phyloP scores from a whole-genome alignment of 2,888 invertebrate genomes.

The Pristionchus maxplancki region DNA sequence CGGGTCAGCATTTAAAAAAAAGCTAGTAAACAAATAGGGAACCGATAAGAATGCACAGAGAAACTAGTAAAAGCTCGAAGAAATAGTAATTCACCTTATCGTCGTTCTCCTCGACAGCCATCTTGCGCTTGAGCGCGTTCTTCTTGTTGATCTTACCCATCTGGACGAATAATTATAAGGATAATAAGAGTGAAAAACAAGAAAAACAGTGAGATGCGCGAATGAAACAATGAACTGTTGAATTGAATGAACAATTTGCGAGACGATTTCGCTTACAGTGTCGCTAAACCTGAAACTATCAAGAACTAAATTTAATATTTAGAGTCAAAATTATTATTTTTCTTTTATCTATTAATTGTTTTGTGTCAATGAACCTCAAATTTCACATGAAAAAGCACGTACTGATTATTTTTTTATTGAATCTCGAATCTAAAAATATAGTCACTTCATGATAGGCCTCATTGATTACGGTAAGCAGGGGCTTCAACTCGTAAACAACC shows the following conservation, averaged over 20 bases:
- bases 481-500: constrained; percentile 28
- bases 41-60: too few species aligned
- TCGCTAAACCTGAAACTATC: not conserved
- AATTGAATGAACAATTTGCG: not conserved
- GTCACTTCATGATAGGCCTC: not conserved
- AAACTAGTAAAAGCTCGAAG: not conserved
- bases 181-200: too few species aligned
- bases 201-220: too few species aligned
- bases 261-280: not conserved
- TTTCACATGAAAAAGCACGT: too few species aligned
- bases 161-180: not conserved
- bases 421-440: not conserved
- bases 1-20: too few species aligned
- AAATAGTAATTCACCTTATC: not conserved
- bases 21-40: too few species aligned
- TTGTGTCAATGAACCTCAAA: too few species aligned
- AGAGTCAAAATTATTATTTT: too few species aligned
- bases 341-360: too few species aligned
- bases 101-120: constrained; percentile 15
- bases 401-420: not conserved
- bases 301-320: not conserved
- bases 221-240: not conserved
- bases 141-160: constrained; percentile 51
- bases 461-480: not conserved
- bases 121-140: constrained; percentile 39